A percentile compares a stretch with the other conserved stretches of the same genome.
phyloP scores from a whole-genome alignment of 2,113 vertebrate genomes.

The Leuciscus idus region DNA sequence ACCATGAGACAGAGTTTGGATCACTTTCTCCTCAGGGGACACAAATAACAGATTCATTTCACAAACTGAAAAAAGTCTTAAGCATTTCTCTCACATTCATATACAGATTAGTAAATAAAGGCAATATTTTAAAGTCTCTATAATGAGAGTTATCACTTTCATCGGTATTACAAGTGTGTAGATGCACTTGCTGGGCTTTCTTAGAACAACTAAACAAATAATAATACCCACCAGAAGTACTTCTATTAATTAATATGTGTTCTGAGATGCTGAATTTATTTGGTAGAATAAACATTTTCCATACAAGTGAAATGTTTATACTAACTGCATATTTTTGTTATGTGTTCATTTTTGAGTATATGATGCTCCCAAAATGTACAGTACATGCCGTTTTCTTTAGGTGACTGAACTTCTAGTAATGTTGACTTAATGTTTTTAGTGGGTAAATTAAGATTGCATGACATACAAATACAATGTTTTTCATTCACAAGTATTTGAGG shows the following conservation, averaged over 20 bases:
- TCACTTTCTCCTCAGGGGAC: constrained; percentile 56
- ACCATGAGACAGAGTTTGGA: constrained; percentile 61
- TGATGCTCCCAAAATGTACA: too few relatives aligned
- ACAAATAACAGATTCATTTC: not conserved
- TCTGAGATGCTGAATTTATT: too few relatives aligned
- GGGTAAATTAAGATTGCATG: too few relatives aligned
- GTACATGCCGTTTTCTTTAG: too few relatives aligned
- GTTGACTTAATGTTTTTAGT: too few relatives aligned
- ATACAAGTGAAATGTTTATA: too few relatives aligned
- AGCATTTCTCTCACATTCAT: not conserved
- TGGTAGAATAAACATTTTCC: too few relatives aligned
- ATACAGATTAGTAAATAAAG: not conserved
- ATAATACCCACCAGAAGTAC: not conserved
- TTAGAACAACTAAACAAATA: not conserved
- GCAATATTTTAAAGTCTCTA: not conserved
- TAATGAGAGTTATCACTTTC: not conserved
- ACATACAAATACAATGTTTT: too few relatives aligned
- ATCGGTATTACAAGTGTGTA: not conserved
- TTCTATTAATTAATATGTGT: not conserved
- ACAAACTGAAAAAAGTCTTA: not conserved
- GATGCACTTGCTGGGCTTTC: not conserved
- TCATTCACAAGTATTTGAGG: too few relatives aligned
- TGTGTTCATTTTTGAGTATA: too few relatives aligned
- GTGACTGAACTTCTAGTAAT: too few relatives aligned
- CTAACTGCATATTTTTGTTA: too few relatives aligned